Base-by-base conservation (phyloP, 2,888 invertebrate species). In the Caenorhabditis sp. region DNA sequence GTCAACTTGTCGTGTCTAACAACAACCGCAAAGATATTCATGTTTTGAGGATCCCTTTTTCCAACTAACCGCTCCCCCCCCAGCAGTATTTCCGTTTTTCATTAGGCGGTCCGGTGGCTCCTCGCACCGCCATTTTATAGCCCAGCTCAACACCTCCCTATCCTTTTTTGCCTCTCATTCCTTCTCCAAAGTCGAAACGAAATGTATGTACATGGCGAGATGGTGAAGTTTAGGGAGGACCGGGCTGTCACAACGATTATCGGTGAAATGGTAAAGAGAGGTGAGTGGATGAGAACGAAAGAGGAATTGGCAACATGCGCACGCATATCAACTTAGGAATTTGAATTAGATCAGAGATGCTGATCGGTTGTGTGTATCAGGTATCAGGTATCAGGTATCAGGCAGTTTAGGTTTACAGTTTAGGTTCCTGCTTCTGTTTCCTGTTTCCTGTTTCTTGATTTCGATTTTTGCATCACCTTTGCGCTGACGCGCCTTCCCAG, bases 211-310 rank as follows among this genome's bases (percentile, higher is more conserved):
- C n/a, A n/a, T n/a, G n/a, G n/a, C n/a, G n/a, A n/a, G n/a, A n/a
- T n/a, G n/a, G n/a, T n/a, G n/a, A n/a, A 35, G 35, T 35, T 47
- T 4, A 37, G 11, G 37, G 32, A 22, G 40, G 40, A 61, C 37
- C 13, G 32, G 9, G 47, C 74, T 74, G 74, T 74, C 74, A 74
- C 58, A 74, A 74, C 74, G 74, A 74, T 74, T 74, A 74, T 74
- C 74, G 64, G 50, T 47, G 35, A 60, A 60, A 40, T 70, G 35
- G 56, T 60, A 24, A 35, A 56, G 9, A 55, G 8, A 22, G 28
- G 60, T n/a, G 1, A 60, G 58, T 28, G 24, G 24, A 13, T 32
- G 61, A 32, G 60, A 50, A 18, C 35, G 22, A 20, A 40, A n/a
- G n/a, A n/a, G n/a, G n/a, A n/a, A n/a, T n/a, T n/a, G n/a, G n/a